phyloP scores from a whole-genome alignment of 2,113 vertebrate species.

The Pterophyllum scalare region DNA sequence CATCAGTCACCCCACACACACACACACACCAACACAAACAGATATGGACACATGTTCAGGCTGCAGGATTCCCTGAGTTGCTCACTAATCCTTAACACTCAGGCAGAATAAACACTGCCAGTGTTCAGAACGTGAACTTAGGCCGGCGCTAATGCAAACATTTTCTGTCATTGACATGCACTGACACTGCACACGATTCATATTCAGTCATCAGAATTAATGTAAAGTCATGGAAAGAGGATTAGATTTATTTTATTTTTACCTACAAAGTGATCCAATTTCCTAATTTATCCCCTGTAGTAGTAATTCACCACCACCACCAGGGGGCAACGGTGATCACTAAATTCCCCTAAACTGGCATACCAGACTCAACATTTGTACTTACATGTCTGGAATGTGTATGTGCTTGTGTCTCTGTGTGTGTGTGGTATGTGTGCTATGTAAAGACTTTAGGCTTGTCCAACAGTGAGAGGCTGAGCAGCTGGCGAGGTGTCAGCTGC shows the following conservation, averaged over 20 bases:
- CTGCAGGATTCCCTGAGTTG: neutral
- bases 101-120: neutral
- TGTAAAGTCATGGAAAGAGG: neutral
- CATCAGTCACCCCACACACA: neutral
- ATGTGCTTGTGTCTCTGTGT: slow-evolving; percentile 26
- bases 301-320: slow-evolving; percentile 1
- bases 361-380: slow-evolving; percentile 33
- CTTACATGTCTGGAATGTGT: slow-evolving; percentile 49
- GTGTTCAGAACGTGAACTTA: neutral
- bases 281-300: slow-evolving; percentile 1
- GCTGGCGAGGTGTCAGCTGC: slow-evolving; percentile 74
- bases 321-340: slow-evolving; percentile 40
- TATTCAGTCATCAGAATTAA: neutral
- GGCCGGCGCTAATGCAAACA: neutral
- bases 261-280: neutral
- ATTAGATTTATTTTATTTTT: neutral
- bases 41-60: neutral
- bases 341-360: neutral
- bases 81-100: neutral
- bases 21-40: neutral
- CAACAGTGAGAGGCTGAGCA: slow-evolving; percentile 61
- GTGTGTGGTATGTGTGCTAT: slow-evolving; percentile 55
- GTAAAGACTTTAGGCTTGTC: slow-evolving; percentile 50
- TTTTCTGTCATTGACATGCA: no score
- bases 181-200: neutral